Percentiles rank a stretch among this genome's conserved stretches.
Evolutionary conservation across 2,888 invertebrate genomes (phyloP).

Genomic region (Amblyjoppa fuscipennis): DNA sequence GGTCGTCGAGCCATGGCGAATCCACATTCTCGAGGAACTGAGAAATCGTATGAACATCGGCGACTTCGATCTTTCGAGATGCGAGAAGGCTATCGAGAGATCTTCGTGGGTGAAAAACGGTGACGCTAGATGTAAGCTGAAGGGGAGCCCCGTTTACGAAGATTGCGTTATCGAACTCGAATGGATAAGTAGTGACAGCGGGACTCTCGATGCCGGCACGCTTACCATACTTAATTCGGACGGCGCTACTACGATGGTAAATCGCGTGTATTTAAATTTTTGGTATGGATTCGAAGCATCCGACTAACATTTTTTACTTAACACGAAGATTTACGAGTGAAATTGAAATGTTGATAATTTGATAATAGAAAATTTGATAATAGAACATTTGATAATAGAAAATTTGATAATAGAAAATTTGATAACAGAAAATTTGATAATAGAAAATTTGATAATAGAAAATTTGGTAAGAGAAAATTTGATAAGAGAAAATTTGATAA

Average conservation of each 20-base stretch:
- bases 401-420: too few species aligned
- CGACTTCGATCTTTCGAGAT: constrained; percentile 87
- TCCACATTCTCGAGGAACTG: constrained; percentile 90
- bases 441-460: neutral
- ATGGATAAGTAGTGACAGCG: constrained; percentile 90
- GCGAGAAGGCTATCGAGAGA: constrained; percentile 92
- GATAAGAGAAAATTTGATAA: too few species aligned
- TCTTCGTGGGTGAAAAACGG: constrained; percentile 95
- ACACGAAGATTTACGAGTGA: neutral
- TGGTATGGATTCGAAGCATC: neutral
- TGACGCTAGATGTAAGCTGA: constrained; percentile 89
- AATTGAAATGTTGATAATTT: constrained; percentile 1
- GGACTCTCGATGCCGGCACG: constrained; percentile 90
- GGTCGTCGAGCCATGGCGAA: constrained; percentile 91
- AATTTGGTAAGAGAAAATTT: too few species aligned
- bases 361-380: neutral
- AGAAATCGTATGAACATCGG: constrained; percentile 87
- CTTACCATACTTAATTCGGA: constrained; percentile 92
- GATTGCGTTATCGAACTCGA: constrained; percentile 93
- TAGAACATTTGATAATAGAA: too few species aligned
- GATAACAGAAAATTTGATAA: too few species aligned
- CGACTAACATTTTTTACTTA: neutral
- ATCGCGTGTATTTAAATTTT: constrained; percentile 66
- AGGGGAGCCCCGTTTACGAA: constrained; percentile 87
- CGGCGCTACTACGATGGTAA: constrained; percentile 91